phyloP scores from a whole-genome alignment of 2,888 invertebrate species.

The Drosophila lacicola region DNA sequence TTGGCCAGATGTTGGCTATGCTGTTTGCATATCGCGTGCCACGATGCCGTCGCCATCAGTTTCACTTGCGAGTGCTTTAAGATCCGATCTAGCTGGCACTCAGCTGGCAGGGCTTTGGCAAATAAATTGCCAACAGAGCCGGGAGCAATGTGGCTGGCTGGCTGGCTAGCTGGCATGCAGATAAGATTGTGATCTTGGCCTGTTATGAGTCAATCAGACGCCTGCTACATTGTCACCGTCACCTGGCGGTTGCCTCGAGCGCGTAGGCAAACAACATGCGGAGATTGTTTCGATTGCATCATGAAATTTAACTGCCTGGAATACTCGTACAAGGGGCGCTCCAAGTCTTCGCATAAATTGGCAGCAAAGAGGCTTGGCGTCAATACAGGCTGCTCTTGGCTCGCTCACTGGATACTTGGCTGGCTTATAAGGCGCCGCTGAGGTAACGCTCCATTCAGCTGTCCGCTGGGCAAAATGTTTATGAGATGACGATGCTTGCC shows the following conservation, averaged over 20 bases:
- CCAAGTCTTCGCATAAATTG: slow-evolving; percentile 74
- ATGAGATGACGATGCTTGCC: slow-evolving; percentile 66
- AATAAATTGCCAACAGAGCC: slow-evolving; percentile 65
- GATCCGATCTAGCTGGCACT: slow-evolving; percentile 18
- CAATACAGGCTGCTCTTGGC: slow-evolving; percentile 38
- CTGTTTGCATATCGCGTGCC: slow-evolving; percentile 63
- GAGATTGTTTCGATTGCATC: slow-evolving; percentile 78
- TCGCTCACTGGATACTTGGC: slow-evolving; percentile 24
- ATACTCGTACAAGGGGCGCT: slow-evolving; percentile 40
- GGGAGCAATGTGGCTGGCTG: slow-evolving; percentile 17
- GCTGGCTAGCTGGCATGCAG: slow-evolving; percentile 52
- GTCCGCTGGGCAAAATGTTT: slow-evolving; percentile 74
- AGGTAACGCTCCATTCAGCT: slow-evolving; percentile 69
- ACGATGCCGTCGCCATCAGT: slow-evolving; percentile 66
- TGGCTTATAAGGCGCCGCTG: slow-evolving; percentile 76
- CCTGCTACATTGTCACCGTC: slow-evolving; percentile 77
- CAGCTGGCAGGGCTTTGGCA: slow-evolving; percentile 55
- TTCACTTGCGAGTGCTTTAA: slow-evolving; percentile 54
- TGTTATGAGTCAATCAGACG: slow-evolving; percentile 79
- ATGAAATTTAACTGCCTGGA: slow-evolving; percentile 72
- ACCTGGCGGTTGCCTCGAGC: slow-evolving; percentile 53
- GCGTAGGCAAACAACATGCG: slow-evolving; percentile 64
- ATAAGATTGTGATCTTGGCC: slow-evolving; percentile 73
- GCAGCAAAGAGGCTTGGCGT: slow-evolving; percentile 54
- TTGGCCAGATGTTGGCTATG: slow-evolving; percentile 41